A percentile compares a stretch with the other conserved stretches of the same genome.
These are phyloP conservation scores for Cynocephalus volans DNA, from an alignment of 2,113 vertebrate genomes.

Conservation along the genomic window DNA sequence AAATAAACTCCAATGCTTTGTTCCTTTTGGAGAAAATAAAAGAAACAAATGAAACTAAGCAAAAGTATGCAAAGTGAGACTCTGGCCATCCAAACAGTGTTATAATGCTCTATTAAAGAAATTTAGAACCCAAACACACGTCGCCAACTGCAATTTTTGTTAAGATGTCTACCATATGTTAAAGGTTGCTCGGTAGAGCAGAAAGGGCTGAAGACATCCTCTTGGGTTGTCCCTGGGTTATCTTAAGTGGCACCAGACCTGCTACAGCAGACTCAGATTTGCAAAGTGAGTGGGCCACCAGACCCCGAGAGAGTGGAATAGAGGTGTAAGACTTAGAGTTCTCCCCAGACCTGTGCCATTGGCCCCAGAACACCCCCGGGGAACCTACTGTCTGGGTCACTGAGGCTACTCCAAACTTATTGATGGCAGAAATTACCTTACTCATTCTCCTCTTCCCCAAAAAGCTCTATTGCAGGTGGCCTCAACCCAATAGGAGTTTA, in stretches of 20 bases:
- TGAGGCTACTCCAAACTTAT: neutral
- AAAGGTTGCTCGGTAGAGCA: neutral
- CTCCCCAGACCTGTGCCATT: neutral
- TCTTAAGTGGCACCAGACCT: neutral
- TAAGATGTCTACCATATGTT: neutral
- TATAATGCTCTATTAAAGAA: neutral
- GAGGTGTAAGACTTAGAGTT: neutral
- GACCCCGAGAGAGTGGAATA: neutral
- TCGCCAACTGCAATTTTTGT: neutral
- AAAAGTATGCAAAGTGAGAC: neutral
- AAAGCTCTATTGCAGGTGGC: neutral
- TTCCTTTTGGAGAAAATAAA: neutral
- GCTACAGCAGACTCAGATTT: neutral
- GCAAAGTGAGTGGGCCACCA: neutral
- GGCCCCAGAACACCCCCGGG: neutral
- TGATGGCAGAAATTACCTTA: neutral
- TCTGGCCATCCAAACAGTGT: neutral
- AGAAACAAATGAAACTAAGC: neutral
- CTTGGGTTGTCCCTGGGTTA: neutral
- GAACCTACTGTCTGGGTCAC: neutral
- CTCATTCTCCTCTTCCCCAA: neutral
- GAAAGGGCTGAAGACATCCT: neutral
- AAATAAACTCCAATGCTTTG: neutral
- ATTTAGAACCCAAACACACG: neutral
- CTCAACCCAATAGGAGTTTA: neutral